Evolutionary conservation across 2,797 vertebrate genomes (phyloP), one percentile per base, ranked within the genome.

Genomic region (Lithobates sylvaticus): DNA sequence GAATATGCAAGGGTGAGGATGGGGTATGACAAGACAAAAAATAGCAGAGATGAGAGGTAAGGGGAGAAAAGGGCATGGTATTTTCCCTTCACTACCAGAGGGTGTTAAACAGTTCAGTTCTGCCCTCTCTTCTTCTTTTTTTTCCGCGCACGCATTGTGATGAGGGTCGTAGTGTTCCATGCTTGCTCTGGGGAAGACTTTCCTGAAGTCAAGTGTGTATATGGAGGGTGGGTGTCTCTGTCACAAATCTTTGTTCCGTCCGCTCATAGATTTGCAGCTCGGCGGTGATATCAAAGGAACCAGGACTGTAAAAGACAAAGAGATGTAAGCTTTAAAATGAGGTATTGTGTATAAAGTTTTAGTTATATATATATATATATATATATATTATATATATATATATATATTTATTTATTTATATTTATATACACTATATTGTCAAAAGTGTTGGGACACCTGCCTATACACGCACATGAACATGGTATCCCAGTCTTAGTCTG

Each of bases 281-380:
- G 91, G 94, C 93, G 95, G 94, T 96, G 95, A 95, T 95, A 95
- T 98, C 97, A 98, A 96, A 98, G 97, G 96, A 98, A 98, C 97
- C 97, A 98, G 95, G 97, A 98, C 97, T 98, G 94, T 73, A 95
- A 89, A 0, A 39, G 88, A 92, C 84, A 77, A 82, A 87, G 68
- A 91, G 89, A 92, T 50, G 67, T 84, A 88, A 78, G 5, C 32
- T 39, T 47, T 83, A 32, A 58, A 83, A 36, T 58, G 21, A 16
- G 0, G 15, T 15, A 6, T 58, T 58, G 50, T 21, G 15, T 18
- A 58, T 13, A 47, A 47, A 47, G 12, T 15, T 13, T 12, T 47
- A 15, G 10, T 47, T 13, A n/a, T n/a, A n/a, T n/a, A n/a, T n/a
- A n/a, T n/a, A n/a, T n/a, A n/a, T n/a, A n/a, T 12, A 34, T 34